phyloP scores from a whole-genome alignment of 2,113 vertebrate species.

The Galemys pyrenaicus region DNA sequence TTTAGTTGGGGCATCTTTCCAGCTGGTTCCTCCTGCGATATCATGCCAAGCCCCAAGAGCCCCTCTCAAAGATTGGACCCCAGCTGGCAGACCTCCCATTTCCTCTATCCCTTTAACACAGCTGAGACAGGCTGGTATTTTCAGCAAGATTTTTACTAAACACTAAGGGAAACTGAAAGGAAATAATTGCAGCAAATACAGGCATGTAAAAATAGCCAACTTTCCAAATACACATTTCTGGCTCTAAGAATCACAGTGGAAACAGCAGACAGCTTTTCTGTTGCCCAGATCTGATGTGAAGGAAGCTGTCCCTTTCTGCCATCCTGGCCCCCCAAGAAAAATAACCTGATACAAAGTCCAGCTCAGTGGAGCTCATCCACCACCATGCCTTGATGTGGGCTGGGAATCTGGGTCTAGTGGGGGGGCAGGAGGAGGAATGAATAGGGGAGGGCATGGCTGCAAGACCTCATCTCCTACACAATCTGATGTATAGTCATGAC shows the following conservation, averaged over 20 bases:
- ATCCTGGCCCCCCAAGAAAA: accelerated
- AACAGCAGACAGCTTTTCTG: constrained; percentile 28
- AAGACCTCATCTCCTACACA: not conserved
- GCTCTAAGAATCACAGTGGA: constrained; percentile 37
- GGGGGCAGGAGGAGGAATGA: not conserved
- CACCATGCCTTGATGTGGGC: not conserved
- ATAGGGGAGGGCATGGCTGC: not conserved
- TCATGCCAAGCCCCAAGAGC: not conserved
- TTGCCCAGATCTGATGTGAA: not conserved
- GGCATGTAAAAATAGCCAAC: constrained; percentile 42
- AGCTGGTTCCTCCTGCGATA: not conserved
- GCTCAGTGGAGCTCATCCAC: not conserved
- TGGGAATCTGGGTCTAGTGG: not conserved
- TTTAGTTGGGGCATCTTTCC: not conserved
- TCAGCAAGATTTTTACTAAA: constrained; percentile 58
- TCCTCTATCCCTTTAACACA: not conserved
- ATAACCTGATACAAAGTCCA: not conserved
- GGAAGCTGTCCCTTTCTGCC: not conserved
- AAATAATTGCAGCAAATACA: constrained; percentile 59
- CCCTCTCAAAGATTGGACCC: not conserved
- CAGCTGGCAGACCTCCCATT: not conserved
- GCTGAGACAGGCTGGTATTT: constrained; percentile 38
- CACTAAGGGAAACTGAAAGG: constrained; percentile 47
- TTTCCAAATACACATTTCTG: constrained; percentile 29
- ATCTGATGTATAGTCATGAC: not conserved